These are phyloP conservation scores for Dendrophyllia cribrosa DNA, from an alignment of 64 coral and sea anemone species.

Conservation along the genomic window DNA sequence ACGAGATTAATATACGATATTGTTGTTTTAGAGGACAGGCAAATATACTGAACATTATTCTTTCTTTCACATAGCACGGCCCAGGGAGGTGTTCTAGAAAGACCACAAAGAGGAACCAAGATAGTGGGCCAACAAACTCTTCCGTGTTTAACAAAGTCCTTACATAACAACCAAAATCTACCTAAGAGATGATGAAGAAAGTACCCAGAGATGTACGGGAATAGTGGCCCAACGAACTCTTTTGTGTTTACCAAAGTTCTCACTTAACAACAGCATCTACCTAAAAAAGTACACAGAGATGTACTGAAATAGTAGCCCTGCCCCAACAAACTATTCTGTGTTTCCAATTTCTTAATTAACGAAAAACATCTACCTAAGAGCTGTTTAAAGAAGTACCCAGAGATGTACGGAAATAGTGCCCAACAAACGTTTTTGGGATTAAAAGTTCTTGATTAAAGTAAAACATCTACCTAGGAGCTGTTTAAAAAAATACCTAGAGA, in stretches of 20 bases:
- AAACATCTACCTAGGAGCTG: too few relatives aligned
- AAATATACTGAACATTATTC: neutral
- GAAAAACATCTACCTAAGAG: neutral
- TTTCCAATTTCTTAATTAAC: too few relatives aligned
- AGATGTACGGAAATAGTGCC: neutral
- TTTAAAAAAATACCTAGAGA: too few relatives aligned
- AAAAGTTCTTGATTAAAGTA: too few relatives aligned
- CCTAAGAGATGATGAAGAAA: neutral
- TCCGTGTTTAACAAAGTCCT: slow-evolving; percentile 33
- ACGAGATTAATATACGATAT: too few relatives aligned
- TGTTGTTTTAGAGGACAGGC: too few relatives aligned
- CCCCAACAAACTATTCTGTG: too few relatives aligned
- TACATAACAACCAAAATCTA: neutral
- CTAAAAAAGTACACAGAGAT: too few relatives aligned
- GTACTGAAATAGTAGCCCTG: too few relatives aligned
- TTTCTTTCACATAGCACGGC: neutral
- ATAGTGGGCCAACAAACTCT: slow-evolving; percentile 3
- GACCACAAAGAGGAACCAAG: neutral
- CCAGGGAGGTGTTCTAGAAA: neutral
- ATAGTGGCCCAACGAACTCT: neutral
- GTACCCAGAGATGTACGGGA: neutral
- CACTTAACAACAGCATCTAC: neutral
- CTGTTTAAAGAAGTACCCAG: neutral
- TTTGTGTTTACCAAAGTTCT: slow-evolving; percentile 29
- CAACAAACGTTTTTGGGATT: slow-evolving; percentile 9